phyloP scores from a whole-genome alignment of 2,113 vertebrate species.

The Acanthisitta chloris region DNA sequence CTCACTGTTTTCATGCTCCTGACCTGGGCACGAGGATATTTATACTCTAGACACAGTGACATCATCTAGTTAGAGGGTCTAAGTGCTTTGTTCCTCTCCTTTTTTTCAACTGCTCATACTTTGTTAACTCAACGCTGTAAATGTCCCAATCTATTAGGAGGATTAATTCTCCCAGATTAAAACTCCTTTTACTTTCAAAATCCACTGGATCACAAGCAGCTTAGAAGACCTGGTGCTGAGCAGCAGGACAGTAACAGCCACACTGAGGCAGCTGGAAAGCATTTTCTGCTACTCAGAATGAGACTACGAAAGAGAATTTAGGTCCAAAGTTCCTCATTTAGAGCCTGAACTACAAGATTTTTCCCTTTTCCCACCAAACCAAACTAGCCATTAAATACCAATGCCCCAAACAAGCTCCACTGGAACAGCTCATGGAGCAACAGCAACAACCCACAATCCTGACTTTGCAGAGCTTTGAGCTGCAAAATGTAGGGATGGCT shows the following conservation, averaged over 20 bases:
- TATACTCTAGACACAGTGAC: no score
- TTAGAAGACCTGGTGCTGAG: neutral
- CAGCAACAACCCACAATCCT: fast-evolving
- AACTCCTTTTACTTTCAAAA: neutral
- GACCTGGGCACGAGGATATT: fast-evolving
- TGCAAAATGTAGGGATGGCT: neutral
- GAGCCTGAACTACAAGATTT: neutral
- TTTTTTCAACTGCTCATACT: neutral
- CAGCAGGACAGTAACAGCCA: neutral
- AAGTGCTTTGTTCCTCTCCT: neutral
- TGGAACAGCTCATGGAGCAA: neutral
- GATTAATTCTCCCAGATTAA: neutral
- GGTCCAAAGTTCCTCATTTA: neutral
- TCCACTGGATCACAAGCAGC: neutral
- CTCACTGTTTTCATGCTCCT: fast-evolving
- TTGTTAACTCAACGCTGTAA: neutral
- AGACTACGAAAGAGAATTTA: neutral
- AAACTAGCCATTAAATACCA: neutral
- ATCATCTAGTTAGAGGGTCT: fast-evolving
- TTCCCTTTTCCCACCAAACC: neutral
- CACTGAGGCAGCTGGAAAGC: neutral
- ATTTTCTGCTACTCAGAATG: neutral
- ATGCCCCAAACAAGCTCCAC: fast-evolving
- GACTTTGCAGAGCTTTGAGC: neutral
- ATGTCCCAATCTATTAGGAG: neutral